Evolutionary conservation across 2,797 vertebrate genomes (phyloP).

Genomic region (Lutjanus campechanus): DNA sequence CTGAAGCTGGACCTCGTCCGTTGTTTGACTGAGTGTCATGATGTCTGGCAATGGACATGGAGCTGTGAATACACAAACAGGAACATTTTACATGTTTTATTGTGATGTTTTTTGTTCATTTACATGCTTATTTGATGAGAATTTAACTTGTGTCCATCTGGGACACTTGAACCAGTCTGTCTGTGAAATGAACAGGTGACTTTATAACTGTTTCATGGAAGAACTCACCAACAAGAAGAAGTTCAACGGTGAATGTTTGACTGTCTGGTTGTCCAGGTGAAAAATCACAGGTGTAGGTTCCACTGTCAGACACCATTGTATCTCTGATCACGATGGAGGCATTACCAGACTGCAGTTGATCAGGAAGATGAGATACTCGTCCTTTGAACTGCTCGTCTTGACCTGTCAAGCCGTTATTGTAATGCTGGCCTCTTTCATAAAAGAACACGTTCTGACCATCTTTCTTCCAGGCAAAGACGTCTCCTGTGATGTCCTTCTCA

Average conservation of each 20-base stretch:
- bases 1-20: too few species aligned
- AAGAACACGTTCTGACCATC: background rate
- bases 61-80: too few species aligned
- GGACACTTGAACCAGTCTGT: too few species aligned
- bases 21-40: too few species aligned
- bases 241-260: background rate
- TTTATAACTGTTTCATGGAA: background rate
- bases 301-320: background rate
- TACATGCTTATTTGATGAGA: too few species aligned
- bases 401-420: background rate
- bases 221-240: background rate
- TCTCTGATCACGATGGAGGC: constrained; percentile 9
- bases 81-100: too few species aligned
- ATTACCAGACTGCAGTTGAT: background rate
- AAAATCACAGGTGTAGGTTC: background rate
- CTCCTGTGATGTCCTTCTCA: fast-evolving
- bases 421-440: fast-evolving
- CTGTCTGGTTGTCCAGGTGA: fast-evolving
- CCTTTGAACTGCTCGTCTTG: constrained; percentile 23
- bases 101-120: too few species aligned
- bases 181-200: background rate
- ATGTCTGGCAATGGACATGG: too few species aligned
- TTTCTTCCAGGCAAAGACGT: constrained; percentile 30
- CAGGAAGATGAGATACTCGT: constrained; percentile 4
- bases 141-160: too few species aligned